A percentile compares a stretch with the other conserved stretches of the same genome.
These are phyloP conservation scores for Hystrix brachyura DNA, from an alignment of 2,113 vertebrate genomes.

Conservation along the genomic window DNA sequence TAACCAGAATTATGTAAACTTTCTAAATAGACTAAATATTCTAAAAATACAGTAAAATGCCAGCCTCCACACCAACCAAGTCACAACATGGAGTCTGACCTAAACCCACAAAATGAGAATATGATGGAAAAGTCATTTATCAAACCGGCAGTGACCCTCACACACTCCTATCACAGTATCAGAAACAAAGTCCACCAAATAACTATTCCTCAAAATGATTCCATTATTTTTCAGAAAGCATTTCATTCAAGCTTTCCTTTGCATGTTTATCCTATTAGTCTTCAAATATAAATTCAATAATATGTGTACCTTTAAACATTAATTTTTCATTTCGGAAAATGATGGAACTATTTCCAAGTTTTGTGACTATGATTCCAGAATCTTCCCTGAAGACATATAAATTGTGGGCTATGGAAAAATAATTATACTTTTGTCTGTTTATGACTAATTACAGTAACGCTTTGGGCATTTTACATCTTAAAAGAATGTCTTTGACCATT, in stretches of 20 bases:
- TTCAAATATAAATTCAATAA: neutral
- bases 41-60: conserved; percentile 84
- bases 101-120: conserved; percentile 79
- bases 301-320: neutral
- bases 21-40: conserved; percentile 87
- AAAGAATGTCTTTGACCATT: neutral
- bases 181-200: conserved; percentile 22
- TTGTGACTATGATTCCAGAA: conserved; percentile 52
- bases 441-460: neutral
- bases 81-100: conserved; percentile 85
- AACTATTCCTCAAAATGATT: conserved; percentile 9
- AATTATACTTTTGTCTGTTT: neutral
- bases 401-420: neutral
- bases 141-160: conserved; percentile 69
- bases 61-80: conserved; percentile 78
- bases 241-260: neutral
- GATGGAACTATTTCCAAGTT: conserved; percentile 14
- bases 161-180: neutral
- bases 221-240: neutral
- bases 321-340: conserved; percentile 13
- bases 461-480: neutral
- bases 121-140: conserved; percentile 79
- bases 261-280: neutral
- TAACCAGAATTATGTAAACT: conserved; percentile 86
- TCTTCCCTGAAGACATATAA: conserved; percentile 27